Conservation (phyloP, 2,113 vertebrate genomes). For the Ammospiza nelsoni region DNA sequence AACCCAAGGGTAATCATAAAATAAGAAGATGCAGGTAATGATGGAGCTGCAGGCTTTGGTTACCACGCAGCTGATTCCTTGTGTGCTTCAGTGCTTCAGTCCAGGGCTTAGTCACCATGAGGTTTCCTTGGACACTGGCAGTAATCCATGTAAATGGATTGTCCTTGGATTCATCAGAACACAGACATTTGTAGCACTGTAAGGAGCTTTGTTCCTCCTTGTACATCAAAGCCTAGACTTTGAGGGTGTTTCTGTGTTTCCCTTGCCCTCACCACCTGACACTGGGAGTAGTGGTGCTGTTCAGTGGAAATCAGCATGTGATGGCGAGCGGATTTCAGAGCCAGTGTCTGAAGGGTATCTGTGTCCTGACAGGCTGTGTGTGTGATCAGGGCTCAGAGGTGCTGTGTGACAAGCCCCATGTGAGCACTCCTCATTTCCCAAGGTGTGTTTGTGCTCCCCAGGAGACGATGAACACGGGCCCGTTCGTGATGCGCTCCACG, state of each 20-base stretch:
- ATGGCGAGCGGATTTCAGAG: background rate
- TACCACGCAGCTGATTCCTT: background rate
- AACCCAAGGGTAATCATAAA: background rate
- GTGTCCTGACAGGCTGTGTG: background rate
- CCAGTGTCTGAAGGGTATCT: background rate
- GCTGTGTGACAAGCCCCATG: background rate
- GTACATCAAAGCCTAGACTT: accelerated
- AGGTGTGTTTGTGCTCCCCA: conserved; percentile 25
- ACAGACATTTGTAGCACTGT: background rate
- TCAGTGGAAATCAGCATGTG: accelerated
- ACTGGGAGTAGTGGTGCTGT: background rate
- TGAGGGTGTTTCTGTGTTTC: background rate
- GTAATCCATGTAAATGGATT: background rate
- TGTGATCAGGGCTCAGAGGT: accelerated
- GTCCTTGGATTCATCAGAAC: background rate
- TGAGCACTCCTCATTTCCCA: accelerated
- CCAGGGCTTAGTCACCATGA: background rate
- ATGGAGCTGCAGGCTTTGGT: background rate
- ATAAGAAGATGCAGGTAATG: background rate
- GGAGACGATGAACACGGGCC: conserved; percentile 96
- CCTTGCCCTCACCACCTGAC: background rate
- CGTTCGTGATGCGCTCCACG: conserved; percentile 96
- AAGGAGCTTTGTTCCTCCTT: background rate
- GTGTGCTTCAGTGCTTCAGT: background rate
- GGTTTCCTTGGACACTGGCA: background rate